Base-by-base conservation (phyloP, 2,888 invertebrate species). In the Melanostoma mellinum region DNA sequence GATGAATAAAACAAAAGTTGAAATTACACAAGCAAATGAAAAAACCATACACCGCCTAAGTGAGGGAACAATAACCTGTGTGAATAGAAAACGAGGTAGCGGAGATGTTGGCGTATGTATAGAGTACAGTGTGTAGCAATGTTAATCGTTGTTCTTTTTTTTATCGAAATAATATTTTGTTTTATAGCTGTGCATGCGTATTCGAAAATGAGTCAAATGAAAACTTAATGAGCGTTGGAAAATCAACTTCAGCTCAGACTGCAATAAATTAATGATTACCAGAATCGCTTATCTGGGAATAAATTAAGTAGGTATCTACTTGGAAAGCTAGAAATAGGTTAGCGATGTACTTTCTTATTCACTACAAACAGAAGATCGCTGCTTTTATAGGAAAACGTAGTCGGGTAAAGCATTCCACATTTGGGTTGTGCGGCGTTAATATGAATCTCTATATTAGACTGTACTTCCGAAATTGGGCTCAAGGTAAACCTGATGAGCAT, bases 1-100 rank as follows among this genome's bases (percentile, higher is more conserved):
- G 84, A 74, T 74, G 79, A 79, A 79, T 84, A 79, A 78, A 82
- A 69, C 82, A 82, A 78, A 82, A 68, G 74, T 69, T 58, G 30
- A 65, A 78, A 65, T 65, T 73, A 69, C 73, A 69, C 67, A 74
- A 78, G 56, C 50, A 36, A 32, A 69, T 30, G 50, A n/a, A 42
- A 73, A 36, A 60, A 69, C 30, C 50, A 76, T 58, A 20, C 20
- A 55, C 10, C 48, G 53, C 42, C 42, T 56, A 58, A 42, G 65
- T 48, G 44, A 53, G 52, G 55, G 69, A 74, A 84, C 84, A 79
- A 84, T 79, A 79, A 79, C 78, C 82, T 79, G 78, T 84, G 84
- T 78, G 74, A 84, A 84, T 84, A 79, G 84, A 73, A 79, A 74
- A 63, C 69, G 44, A 67, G 60, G 69, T 69, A 79, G 61, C 46